Conservation (phyloP, 2,797 vertebrate species). For the Catostomus latipinnis region DNA sequence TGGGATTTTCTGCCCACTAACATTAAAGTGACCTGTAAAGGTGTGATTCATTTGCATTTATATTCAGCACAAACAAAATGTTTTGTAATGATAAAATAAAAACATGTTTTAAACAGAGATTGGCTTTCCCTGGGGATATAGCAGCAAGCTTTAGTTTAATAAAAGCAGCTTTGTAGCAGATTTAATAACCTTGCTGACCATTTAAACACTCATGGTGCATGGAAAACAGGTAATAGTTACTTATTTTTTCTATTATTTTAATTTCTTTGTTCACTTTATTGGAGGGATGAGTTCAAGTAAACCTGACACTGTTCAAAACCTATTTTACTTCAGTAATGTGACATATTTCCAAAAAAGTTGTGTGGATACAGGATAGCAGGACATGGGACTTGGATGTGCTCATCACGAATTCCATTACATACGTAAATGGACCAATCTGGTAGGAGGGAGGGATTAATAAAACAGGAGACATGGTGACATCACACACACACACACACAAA, state of each 20-base stretch:
- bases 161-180: constrained; percentile 50
- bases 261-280: not conserved
- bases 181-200: constrained; percentile 45
- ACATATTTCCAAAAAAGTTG: too few relatives aligned
- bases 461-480: too few relatives aligned
- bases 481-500: too few relatives aligned
- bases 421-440: too few relatives aligned
- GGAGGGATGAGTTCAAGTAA: not conserved
- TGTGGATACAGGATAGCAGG: too few relatives aligned
- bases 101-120: constrained; percentile 58
- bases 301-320: too few relatives aligned
- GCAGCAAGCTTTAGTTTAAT: constrained; percentile 48
- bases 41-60: constrained; percentile 61
- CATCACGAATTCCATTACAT: too few relatives aligned
- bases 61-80: constrained; percentile 58
- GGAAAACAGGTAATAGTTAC: not conserved
- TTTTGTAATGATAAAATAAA: constrained; percentile 59
- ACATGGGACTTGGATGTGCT: too few relatives aligned
- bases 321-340: too few relatives aligned
- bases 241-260: not conserved
- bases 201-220: constrained; percentile 23
- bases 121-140: constrained; percentile 38
- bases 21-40: constrained; percentile 42
- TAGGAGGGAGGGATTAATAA: too few relatives aligned
- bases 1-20: constrained; percentile 17